Evolutionary conservation across 2,888 invertebrate species (phyloP), one percentile per base, ranked within the genome.

Genomic region (Brenthis hecate): DNA sequence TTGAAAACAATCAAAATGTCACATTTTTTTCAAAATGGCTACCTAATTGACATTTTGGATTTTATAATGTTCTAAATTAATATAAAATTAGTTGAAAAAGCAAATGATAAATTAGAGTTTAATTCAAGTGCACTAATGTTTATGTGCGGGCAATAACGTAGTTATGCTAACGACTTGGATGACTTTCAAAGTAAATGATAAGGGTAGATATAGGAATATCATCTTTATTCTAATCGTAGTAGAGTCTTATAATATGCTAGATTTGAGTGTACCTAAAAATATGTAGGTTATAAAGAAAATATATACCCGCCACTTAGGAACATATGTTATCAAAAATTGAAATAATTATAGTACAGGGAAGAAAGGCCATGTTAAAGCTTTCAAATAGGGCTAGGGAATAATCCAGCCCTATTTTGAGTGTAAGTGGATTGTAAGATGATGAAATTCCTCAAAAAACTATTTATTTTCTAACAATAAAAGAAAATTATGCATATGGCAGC

Each of bases 91-190:
- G 5, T 50, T 16, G 19, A 53, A 66, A 16, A 66, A 66, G 28
- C 8, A 11, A 36, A 36, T 32, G 13, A 66, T 32, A 55, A 50
- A 61, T 60, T 55, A 14, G 1, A 54, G 16, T 50, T 43, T 60
- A 60, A 66, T 61, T 60, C 55, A 50, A 56, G 36, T 56, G 48
- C 50, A 47, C 23, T 55, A 54, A 62, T 62, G 53, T 58, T 58
- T 53, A n/a, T 28, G 56, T 61, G 65, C 68, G 65, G 55, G 60
- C 50, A 65, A 70, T 54, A 70, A 66, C 36, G 66, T 63, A 60
- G 60, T 69, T 57, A 57, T 61, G 63, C 57, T 47, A 66, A 72
- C 50, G 64, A 67, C 57, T 73, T 74, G 74, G 73, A 68, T 65
- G 67, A 69, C 68, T 56, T 68, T 74, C 74, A 74, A 74, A 58